A percentile compares a stretch with the other conserved stretches of the same genome.
phyloP scores from a whole-genome alignment of 2,888 invertebrate species.

The Machimus rusticus region DNA sequence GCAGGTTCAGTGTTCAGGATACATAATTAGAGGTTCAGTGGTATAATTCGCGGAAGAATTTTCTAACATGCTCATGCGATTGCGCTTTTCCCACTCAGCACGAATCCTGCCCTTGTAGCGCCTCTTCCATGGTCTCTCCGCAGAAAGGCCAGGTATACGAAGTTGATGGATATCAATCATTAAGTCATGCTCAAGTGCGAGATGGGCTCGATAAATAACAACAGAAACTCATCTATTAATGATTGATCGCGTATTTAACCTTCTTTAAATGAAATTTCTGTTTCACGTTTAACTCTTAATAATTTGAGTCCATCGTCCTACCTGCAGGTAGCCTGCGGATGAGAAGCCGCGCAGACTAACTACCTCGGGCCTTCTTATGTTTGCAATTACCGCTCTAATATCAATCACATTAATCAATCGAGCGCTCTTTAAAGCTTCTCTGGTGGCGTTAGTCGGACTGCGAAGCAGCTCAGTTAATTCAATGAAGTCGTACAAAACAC shows the following conservation, averaged over 20 bases:
- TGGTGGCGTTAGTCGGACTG: neutral
- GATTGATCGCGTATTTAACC: conserved; percentile 35
- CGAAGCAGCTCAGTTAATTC: neutral
- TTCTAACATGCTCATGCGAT: neutral
- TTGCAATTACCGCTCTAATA: conserved; percentile 34
- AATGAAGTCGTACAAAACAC: neutral
- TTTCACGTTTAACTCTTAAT: neutral
- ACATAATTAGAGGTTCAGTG: conserved; percentile 45
- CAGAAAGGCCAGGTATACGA: neutral
- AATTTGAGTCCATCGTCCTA: neutral
- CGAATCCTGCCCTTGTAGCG: neutral
- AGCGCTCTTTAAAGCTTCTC: neutral
- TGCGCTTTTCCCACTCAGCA: conserved; percentile 16
- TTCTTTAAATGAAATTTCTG: conserved; percentile 34
- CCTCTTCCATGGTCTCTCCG: neutral
- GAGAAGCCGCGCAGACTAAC: neutral
- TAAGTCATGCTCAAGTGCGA: conserved; percentile 28
- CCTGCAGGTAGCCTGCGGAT: neutral
- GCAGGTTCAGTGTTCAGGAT: neutral
- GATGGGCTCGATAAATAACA: conserved; percentile 25
- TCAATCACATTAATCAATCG: conserved; percentile 34
- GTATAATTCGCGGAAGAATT: conserved; percentile 15
- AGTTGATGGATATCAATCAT: conserved; percentile 34
- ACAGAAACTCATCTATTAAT: conserved; percentile 27
- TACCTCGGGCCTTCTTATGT: neutral